Evolutionary conservation across 2,113 vertebrate genomes (phyloP).

Genomic region (Sander vitreus): DNA sequence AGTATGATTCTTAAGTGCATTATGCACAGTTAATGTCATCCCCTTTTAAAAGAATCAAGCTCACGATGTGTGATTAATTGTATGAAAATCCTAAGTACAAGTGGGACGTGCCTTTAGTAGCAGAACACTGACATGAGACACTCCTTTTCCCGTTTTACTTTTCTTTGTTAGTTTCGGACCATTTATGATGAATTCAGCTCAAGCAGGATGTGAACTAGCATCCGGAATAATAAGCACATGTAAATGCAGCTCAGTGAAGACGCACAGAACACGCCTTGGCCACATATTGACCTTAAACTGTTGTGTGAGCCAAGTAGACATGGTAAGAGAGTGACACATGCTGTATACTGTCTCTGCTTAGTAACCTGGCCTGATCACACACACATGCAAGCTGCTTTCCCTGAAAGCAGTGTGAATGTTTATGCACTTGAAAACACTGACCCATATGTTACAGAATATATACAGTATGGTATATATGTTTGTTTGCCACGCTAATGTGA

Average conservation of each 20-base stretch:
- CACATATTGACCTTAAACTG: conserved; percentile 57
- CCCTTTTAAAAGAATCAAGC: too few species aligned
- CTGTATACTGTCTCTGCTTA: conserved; percentile 15
- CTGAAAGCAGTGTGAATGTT: background rate
- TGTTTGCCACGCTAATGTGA: conserved; percentile 63
- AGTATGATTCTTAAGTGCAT: background rate
- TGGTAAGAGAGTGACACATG: conserved; percentile 26
- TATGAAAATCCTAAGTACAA: background rate
- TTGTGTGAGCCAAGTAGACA: background rate
- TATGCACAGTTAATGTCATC: too few species aligned
- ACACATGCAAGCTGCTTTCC: background rate
- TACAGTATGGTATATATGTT: conserved; percentile 8
- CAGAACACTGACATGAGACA: conserved; percentile 5
- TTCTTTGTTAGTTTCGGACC: conserved; percentile 13
- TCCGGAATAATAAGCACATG: conserved; percentile 54
- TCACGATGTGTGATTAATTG: background rate
- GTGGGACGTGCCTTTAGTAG: background rate
- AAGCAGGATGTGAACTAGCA: conserved; percentile 45
- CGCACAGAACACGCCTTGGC: conserved; percentile 39
- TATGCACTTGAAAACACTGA: background rate
- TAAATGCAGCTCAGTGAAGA: conserved; percentile 21
- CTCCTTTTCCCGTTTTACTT: conserved; percentile 34
- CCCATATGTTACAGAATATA: conserved; percentile 1
- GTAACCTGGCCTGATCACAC: conserved; percentile 21
- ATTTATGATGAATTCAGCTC: conserved; percentile 37